Percentiles rank a stretch among this genome's conserved stretches.
phyloP scores from a whole-genome alignment of 2,113 vertebrate genomes.

The Nycticorax nycticorax region DNA sequence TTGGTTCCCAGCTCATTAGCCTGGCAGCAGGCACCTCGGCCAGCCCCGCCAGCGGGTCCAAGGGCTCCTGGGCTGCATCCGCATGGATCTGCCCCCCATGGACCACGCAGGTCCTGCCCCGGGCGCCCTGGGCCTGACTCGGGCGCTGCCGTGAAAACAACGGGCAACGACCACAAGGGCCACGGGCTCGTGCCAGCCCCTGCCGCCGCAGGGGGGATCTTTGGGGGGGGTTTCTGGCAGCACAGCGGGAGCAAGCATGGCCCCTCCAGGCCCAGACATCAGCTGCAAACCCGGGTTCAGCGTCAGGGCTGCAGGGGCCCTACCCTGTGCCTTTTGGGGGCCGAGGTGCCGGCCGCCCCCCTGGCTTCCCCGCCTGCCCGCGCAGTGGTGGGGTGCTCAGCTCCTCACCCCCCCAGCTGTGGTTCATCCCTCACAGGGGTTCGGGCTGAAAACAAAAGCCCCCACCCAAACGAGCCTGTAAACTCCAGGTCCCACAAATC shows the following conservation, averaged over 20 bases:
- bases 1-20: neutral
- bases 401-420: neutral
- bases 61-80: neutral
- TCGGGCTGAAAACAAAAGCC: neutral
- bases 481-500: neutral
- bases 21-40: neutral
- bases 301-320: neutral
- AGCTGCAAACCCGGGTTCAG: neutral
- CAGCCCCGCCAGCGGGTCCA: accelerated
- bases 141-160: neutral
- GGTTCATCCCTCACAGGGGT: neutral
- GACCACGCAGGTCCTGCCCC: accelerated
- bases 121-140: neutral
- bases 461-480: neutral
- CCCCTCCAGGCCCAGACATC: neutral
- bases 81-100: accelerated
- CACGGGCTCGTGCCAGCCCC: neutral
- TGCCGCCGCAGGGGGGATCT: accelerated
- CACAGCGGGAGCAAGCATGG: neutral
- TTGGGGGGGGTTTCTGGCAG: neutral
- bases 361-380: accelerated
- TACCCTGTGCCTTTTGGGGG: neutral
- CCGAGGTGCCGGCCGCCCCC: neutral
- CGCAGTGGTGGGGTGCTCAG: neutral
- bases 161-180: too few relatives aligned